These are phyloP conservation scores for Tribolium madens DNA, from an alignment of 1,140 invertebrate genomes.

Conservation along the genomic window DNA sequence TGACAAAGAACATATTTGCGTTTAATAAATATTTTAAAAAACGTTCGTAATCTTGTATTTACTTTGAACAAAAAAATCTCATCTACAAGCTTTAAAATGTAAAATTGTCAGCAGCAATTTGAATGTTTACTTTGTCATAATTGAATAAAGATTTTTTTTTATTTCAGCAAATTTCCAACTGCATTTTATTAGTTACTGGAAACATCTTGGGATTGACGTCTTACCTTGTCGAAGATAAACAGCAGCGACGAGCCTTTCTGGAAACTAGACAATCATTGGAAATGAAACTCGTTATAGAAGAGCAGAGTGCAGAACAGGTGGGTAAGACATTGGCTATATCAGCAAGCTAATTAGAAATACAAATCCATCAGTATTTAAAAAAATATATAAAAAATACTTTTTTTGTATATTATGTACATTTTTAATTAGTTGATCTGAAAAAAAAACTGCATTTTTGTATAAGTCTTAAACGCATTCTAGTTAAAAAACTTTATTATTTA, in stretches of 20 bases:
- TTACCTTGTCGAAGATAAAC: conserved; percentile 86
- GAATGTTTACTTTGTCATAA: neutral
- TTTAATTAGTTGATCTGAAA: too few species aligned
- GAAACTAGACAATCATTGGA: conserved; percentile 93
- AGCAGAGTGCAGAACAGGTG: conserved; percentile 92
- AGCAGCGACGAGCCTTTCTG: conserved; percentile 88
- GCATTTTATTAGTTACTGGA: conserved; percentile 77
- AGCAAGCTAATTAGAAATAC: neutral
- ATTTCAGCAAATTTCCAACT: conserved; percentile 77
- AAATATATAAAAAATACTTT: too few species aligned
- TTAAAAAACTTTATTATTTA: too few species aligned
- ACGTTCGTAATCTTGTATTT: neutral
- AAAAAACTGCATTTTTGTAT: too few species aligned
- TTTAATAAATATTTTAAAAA: neutral
- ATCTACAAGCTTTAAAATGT: neutral
- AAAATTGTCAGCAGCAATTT: neutral
- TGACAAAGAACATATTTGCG: neutral
- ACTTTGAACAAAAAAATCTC: neutral
- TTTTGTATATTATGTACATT: too few species aligned
- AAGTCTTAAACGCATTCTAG: too few species aligned
- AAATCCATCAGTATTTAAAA: too few species aligned
- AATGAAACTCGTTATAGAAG: conserved; percentile 92
- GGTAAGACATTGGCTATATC: conserved; percentile 46
- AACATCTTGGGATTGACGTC: conserved; percentile 81
- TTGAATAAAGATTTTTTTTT: neutral